Evolutionary conservation across 2,888 invertebrate genomes (phyloP).

Genomic region (Drosophila bunnanda): DNA sequence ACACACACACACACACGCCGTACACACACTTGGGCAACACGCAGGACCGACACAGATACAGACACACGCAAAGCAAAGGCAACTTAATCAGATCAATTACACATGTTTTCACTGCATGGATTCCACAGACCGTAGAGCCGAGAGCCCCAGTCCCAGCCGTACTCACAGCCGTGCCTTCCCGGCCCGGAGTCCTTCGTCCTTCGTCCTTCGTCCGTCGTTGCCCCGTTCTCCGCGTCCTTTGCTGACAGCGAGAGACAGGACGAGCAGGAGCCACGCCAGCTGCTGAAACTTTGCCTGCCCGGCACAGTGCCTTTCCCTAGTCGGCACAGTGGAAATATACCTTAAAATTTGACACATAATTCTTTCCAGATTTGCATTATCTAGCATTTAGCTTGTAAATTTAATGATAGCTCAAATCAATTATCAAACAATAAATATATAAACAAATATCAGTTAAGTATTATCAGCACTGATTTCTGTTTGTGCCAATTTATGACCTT

Average conservation of each 20-base stretch:
- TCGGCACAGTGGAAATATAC: conserved; percentile 12
- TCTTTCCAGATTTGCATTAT: neutral
- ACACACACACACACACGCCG: conserved; percentile 30
- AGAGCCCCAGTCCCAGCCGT: conserved; percentile 22
- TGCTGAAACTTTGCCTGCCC: conserved; percentile 47
- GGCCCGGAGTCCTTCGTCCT: conserved; percentile 3
- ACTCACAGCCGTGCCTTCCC: conserved; percentile 4
- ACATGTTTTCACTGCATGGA: conserved; percentile 73
- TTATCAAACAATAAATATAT: neutral
- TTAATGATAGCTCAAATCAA: neutral
- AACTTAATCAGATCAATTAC: conserved; percentile 81
- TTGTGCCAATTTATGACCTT: neutral
- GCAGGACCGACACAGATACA: conserved; percentile 14
- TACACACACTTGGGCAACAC: conserved; percentile 1
- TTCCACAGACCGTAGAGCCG: conserved; percentile 47
- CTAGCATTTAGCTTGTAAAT: neutral
- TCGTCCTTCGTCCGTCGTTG: neutral
- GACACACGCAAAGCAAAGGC: conserved; percentile 51
- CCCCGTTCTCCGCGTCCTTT: neutral
- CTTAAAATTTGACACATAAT: neutral
- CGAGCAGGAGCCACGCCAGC: conserved; percentile 38
- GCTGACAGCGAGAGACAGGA: conserved; percentile 26
- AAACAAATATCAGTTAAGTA: neutral
- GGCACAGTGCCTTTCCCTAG: conserved; percentile 13
- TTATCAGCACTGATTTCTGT: conserved; percentile 2